Conservation (phyloP, 1,140 invertebrate genomes). For the Gerris buenoi region DNA sequence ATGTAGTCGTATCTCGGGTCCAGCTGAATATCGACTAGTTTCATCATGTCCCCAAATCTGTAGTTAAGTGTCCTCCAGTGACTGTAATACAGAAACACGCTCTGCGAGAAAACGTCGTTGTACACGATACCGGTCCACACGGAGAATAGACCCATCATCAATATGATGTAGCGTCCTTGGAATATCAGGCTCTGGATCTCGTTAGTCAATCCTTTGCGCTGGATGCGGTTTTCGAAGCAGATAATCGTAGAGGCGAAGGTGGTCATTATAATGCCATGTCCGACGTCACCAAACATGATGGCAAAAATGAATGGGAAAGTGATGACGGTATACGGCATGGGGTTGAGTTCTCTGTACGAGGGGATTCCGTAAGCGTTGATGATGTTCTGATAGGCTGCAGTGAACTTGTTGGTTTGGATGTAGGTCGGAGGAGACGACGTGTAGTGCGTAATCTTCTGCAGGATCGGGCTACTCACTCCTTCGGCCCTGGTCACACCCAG, state of each 20-base stretch:
- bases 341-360: conserved; percentile 88
- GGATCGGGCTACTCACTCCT: conserved; percentile 86
- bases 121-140: conserved; percentile 96
- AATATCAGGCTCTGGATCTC: conserved; percentile 97
- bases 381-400: conserved; percentile 83
- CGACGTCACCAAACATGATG: conserved; percentile 94
- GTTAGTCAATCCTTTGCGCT: conserved; percentile 43
- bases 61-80: conserved; percentile 53
- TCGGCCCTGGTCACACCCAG: neutral
- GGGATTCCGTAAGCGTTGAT: conserved; percentile 92
- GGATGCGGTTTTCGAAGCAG: conserved; percentile 53
- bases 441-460: conserved; percentile 83
- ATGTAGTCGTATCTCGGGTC: conserved; percentile 44
- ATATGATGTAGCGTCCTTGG: conserved; percentile 89
- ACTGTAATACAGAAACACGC: conserved; percentile 76
- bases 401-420: conserved; percentile 91
- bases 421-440: conserved; percentile 86
- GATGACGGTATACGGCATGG: conserved; percentile 81
- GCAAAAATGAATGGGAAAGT: conserved; percentile 97
- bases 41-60: conserved; percentile 32
- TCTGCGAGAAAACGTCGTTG: conserved; percentile 90
- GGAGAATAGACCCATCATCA: conserved; percentile 96
- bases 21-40: conserved; percentile 38
- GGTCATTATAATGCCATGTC: conserved; percentile 72
- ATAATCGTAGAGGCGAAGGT: conserved; percentile 63